A percentile compares a stretch with the other conserved stretches of the same genome.
Conservation (phyloP, 2,797 vertebrate species). For the Platalea minor region DNA sequence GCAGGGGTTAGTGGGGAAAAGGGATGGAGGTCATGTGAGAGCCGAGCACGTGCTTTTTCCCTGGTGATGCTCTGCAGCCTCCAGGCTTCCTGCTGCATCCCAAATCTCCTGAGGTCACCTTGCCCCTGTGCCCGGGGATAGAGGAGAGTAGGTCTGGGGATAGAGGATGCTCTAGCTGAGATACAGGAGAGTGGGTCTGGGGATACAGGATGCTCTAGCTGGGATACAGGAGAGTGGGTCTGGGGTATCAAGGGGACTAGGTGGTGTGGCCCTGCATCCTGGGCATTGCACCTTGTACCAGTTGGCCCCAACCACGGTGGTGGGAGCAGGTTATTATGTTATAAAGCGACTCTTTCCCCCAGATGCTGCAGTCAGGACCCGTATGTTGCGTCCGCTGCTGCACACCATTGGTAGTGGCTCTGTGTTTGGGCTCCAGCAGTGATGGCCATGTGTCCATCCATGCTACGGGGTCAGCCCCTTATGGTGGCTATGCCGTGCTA, state of each 20-base stretch:
- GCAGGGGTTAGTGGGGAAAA: neutral
- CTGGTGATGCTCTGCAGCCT: neutral
- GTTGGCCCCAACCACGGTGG: accelerated
- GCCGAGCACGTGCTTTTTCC: neutral
- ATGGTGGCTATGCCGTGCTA: accelerated
- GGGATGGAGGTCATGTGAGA: neutral
- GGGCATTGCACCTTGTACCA: neutral
- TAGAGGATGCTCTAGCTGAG: no score
- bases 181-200: no score
- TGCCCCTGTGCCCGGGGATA: accelerated
- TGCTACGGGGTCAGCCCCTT: accelerated
- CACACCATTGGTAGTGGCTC: neutral
- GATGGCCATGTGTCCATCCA: accelerated
- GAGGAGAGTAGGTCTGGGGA: neutral
- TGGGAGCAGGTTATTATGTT: neutral
- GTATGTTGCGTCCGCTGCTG: accelerated
- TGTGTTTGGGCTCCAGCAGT: neutral
- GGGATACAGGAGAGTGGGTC: neutral
- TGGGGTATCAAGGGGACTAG: neutral
- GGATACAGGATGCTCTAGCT: neutral
- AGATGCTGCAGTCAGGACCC: neutral
- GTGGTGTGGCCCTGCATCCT: neutral
- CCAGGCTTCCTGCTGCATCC: neutral
- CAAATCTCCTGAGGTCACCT: neutral
- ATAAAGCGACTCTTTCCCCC: accelerated